Conservation (phyloP, 1,140 invertebrate genomes). For the Lepidurus packardi region DNA sequence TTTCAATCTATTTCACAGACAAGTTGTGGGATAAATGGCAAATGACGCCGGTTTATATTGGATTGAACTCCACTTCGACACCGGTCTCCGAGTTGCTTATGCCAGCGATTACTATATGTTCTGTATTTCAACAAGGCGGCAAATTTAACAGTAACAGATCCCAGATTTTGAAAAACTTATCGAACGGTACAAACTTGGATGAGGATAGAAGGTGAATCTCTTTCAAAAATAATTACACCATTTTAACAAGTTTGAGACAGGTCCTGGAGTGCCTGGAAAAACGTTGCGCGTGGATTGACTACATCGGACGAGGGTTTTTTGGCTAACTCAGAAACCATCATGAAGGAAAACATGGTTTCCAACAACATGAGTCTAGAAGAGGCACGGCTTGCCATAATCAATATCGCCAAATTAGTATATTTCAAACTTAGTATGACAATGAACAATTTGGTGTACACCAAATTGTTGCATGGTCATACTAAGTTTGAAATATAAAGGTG, state of each 20-base stretch:
- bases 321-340: background rate
- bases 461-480: too few species aligned
- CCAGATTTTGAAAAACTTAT: background rate
- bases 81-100: background rate
- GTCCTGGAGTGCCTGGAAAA: background rate
- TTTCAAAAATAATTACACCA: background rate
- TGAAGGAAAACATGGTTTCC: background rate
- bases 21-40: slow-evolving; percentile 27
- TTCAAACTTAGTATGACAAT: background rate
- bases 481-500: too few species aligned
- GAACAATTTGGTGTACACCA: background rate
- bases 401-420: background rate
- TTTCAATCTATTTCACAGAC: slow-evolving; percentile 3
- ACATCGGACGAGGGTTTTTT: background rate
- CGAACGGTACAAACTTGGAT: background rate
- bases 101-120: slow-evolving; percentile 26
- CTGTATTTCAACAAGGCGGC: background rate
- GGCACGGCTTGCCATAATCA: background rate
- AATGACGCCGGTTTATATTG: background rate
- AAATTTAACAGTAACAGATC: background rate
- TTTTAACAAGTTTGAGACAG: background rate
- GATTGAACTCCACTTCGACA: background rate
- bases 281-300: background rate
- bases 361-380: background rate
- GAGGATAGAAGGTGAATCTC: background rate